Base-by-base conservation (phyloP, 1,140 invertebrate species). In the Zaprionus taronus region DNA sequence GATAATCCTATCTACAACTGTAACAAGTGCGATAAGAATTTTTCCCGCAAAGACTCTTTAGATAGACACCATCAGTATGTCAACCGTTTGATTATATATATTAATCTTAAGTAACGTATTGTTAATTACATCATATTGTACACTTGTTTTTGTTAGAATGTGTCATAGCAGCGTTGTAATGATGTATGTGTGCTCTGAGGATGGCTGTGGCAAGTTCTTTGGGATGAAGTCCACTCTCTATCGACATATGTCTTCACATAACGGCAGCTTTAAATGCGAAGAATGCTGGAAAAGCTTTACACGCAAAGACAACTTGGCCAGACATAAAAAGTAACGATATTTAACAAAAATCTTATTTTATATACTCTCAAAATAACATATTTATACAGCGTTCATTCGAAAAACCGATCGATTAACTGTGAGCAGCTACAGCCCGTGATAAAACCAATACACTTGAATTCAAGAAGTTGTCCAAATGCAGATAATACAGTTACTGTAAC, bases 31-130 rank as follows among this genome's bases (percentile, higher is more conserved):
- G 56, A 67, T 31, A 67, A 72, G 28, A 22, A 1, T 2, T 67
- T 67, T 60, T 60, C 41, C 4, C 63, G 71, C 44, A 72, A 72
- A 60, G 71, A 72, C 31, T 72, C 64, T 12, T 41, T 72, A 15
- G 71, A 72, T 17, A 64, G 71, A 12, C 71, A 72, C 17, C 17
- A 53, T 24, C 55, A 67, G 63, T 72, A 67, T 31, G 64, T 72
- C 17, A 12, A 34, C 5, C 17, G 12, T 14, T 49, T 31, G 7
- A 63, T 38, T 1, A 7, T 17, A 7, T 17, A 11, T 5, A 1
- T 9, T 4, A 24, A 5, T 53, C 14, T 55, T 20, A 62, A 14
- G 12, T 22, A 22, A 22, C 22, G 2, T 26, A 7, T 17, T 34
- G 2, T 14, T 7, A 14, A 24, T 56, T 53, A 41, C n/a, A 47